Evolutionary conservation across 1,140 invertebrate genomes (phyloP), one percentile per base, ranked within the genome.

Genomic region (Lepidurus couesii): DNA sequence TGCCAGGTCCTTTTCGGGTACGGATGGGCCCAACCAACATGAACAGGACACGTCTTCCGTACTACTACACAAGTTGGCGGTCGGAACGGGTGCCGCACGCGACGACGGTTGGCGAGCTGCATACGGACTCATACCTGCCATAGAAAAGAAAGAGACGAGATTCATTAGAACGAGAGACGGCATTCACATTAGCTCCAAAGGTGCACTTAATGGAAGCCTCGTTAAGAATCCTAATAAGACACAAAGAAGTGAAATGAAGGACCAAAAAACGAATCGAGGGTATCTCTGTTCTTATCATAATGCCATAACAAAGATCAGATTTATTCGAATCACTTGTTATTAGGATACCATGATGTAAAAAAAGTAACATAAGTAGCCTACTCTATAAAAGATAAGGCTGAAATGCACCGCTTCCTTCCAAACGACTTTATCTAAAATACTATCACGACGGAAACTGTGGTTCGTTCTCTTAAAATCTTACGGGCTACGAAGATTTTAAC

Each of bases 1-100:
- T 16, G 74, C 76, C 26, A 42, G 44, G 34, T 78, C 79, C 1
- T 47, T 11, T 34, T 78, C 77, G 7, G 79, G 42, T n/a, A 79
- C 65, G 16, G 65, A 42, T 11, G 78, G 21, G 78, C 34, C 44
- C 74, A 79, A 26, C 44, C 74, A 79, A 26, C 73, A 75, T 1
- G 1, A 65, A 21, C 53, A 65, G 21, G 53, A 65, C 53, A 65
- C 53, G 53, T 65, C n/a, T 65, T 65, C 53, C 53, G 53, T n/a
- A 65, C 53, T 53, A n/a, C 47, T 65, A 21, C 53, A 65, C 21
- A 1, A n/a, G 53, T 9, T 65, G 53, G 13, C 8, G 16, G 53
- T 65, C 53, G 53, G 4, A 47, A 7, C 53, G 53, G 53, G n/a
- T 13, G 7, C 21, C 8, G 9, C 53, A 65, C 53, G 53, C 53